Conservation (phyloP, 2,888 invertebrate genomes). For the Syrphus vitripennis region DNA sequence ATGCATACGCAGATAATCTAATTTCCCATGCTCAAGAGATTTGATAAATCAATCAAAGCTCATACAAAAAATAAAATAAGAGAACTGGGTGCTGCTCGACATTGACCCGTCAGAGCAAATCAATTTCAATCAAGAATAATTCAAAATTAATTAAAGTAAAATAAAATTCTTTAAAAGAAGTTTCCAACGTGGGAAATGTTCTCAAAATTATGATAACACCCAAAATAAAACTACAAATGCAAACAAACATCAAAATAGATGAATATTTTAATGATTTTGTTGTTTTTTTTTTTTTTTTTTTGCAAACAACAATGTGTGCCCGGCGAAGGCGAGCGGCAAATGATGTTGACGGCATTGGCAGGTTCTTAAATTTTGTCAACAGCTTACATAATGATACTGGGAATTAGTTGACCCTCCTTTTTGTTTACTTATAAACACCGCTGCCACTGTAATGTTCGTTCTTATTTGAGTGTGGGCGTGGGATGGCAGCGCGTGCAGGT, state of each 20-base stretch:
- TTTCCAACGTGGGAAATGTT: constrained; percentile 4
- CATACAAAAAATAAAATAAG: background rate
- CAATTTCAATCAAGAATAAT: constrained; percentile 72
- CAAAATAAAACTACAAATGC: background rate
- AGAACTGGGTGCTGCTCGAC: background rate
- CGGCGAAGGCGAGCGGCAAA: background rate
- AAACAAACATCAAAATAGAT: background rate
- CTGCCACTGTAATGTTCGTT: background rate
- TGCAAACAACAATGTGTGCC: background rate
- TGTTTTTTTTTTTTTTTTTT: background rate
- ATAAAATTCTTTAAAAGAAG: background rate
- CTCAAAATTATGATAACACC: background rate
- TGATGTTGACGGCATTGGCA: constrained; percentile 39
- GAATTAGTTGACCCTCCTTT: constrained; percentile 37
- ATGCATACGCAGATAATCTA: constrained; percentile 44
- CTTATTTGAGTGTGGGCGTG: background rate
- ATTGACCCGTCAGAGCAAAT: constrained; percentile 75
- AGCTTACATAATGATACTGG: constrained; percentile 62
- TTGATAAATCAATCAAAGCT: constrained; percentile 75
- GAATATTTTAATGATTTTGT: background rate
- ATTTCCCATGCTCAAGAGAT: constrained; percentile 55
- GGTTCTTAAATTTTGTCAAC: constrained; percentile 34
- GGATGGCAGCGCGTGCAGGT: constrained; percentile 14
- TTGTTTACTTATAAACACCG: constrained; percentile 35
- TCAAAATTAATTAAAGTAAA: background rate